Evolutionary conservation across 2,797 vertebrate genomes (phyloP), one percentile per base, ranked within the genome.

Genomic region (Schizothorax lantsangensis): DNA sequence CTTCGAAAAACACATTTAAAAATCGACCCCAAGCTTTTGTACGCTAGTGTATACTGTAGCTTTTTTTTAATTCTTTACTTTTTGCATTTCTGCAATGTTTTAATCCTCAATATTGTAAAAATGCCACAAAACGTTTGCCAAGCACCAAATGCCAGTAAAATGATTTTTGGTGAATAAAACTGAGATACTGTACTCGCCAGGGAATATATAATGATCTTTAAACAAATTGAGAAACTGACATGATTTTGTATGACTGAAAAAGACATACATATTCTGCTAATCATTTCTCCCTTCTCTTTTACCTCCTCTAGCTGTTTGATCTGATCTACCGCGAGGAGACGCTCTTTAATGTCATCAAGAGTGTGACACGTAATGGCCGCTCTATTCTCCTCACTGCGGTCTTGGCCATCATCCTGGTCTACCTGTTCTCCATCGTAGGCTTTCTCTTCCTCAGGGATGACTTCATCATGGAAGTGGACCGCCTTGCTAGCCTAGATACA

Each of bases 371-470:
- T 6, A 99, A 99, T 0, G 98, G 98, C 0, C 97, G 98, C 91
- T 99, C 98, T 91, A 99, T 99, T 94, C 95, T 99, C 91, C 95
- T 99, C 89, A 99, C 98, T 0, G 98, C 98, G 2, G 95, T 99
- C 90, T 95, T 99, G 81, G 98, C 98, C n/a, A 97, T 99, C 91
- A 99, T 99, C 93, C 96, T 99, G 0, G 98, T 99, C 93, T 99
- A 99, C 95, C 97, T 99, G 89, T 99, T 99, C 96, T 99, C 98
- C 93, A 99, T 99, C 6, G 97, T 99, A 19, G 98, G 97, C 89
- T 99, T 99, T 95, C 96, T 99, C 0, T 99, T 96, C 90, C 96
- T 99, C 78, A 98, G 98, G 93, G 95, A 99, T 38, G 98, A 99
- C 91, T 99, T 99, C 95, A 98, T 99, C 90, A 95, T 99, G 89